Percentiles rank a stretch among this genome's conserved stretches.
Evolutionary conservation across 30 jellyfish, hydroid and myxozoan genomes (phyloP).

Genomic region (Catostylus mosaicus): DNA sequence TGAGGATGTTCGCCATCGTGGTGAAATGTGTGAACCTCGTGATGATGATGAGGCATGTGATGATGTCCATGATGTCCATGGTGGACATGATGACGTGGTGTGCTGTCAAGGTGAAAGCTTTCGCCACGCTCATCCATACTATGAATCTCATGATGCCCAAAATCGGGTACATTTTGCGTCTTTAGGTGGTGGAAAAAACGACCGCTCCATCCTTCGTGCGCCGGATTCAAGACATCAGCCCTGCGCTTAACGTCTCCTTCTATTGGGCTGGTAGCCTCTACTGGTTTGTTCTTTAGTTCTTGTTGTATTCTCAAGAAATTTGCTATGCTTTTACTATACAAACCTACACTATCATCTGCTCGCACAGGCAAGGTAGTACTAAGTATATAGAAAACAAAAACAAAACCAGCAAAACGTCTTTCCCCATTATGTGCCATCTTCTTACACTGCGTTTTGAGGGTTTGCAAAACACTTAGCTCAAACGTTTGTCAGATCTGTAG

Average conservation of each 20-base stretch:
- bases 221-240: conserved; percentile 17
- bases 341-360: not conserved
- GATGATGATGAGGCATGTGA: conserved; percentile 59
- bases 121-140: conserved; percentile 58
- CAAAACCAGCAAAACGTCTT: conserved; percentile 2
- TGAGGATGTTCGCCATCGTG: conserved; percentile 77
- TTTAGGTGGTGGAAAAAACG: conserved; percentile 9
- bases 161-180: conserved; percentile 43
- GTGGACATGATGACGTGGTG: conserved; percentile 67
- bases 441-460: not conserved
- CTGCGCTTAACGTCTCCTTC: not conserved
- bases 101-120: conserved; percentile 42
- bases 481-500: too few relatives aligned
- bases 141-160: conserved; percentile 57
- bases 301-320: conserved; percentile 23
- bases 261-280: not conserved
- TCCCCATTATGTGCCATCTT: not conserved
- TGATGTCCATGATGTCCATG: conserved; percentile 57
- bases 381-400: not conserved
- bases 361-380: not conserved
- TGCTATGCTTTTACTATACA: conserved; percentile 46
- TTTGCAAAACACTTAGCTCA: too few relatives aligned
- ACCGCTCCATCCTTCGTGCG: conserved; percentile 64
- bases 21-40: conserved; percentile 74
- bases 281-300: not conserved